Conservation (phyloP, 1,140 invertebrate genomes). For the Drosophila malerkotliana region DNA sequence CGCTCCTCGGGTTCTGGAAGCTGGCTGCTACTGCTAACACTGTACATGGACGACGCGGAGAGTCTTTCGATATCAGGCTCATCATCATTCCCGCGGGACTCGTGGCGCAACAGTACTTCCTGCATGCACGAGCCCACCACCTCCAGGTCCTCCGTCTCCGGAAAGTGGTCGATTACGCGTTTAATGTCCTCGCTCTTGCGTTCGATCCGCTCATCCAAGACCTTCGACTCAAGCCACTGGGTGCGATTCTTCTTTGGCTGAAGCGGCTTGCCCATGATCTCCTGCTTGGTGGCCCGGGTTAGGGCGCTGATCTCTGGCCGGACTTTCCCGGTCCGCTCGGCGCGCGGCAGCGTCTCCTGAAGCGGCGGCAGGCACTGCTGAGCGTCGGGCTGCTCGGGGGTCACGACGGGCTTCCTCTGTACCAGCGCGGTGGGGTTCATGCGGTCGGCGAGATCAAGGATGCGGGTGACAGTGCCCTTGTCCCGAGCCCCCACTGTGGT, state of each 20-base stretch:
- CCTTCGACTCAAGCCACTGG: conserved; percentile 54
- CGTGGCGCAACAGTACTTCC: not conserved
- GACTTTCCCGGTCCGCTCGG: conserved; percentile 28
- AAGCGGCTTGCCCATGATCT: conserved; percentile 39
- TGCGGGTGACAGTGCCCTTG: conserved; percentile 51
- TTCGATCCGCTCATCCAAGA: conserved; percentile 42
- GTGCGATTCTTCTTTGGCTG: not conserved
- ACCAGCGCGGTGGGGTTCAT: conserved; percentile 45
- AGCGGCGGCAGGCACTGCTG: conserved; percentile 28
- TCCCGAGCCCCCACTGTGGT: conserved; percentile 50
- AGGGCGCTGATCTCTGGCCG: conserved; percentile 60
- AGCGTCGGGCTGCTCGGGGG: conserved; percentile 14
- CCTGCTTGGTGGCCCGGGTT: conserved; percentile 31
- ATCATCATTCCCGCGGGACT: not conserved
- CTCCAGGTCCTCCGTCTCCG: conserved; percentile 57
- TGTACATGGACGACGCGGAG: not conserved
- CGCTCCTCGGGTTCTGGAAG: not conserved
- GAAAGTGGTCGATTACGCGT: conserved; percentile 60
- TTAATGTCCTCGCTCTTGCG: conserved; percentile 36
- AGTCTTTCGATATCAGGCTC: conserved; percentile 22
- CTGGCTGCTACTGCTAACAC: conserved; percentile 28
- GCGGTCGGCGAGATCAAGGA: conserved; percentile 62
- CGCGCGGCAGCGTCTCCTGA: conserved; percentile 56
- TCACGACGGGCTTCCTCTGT: not conserved
- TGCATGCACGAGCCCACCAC: conserved; percentile 43